phyloP scores from a whole-genome alignment of 2,888 invertebrate genomes.

The Drosophila trichaetosa region DNA sequence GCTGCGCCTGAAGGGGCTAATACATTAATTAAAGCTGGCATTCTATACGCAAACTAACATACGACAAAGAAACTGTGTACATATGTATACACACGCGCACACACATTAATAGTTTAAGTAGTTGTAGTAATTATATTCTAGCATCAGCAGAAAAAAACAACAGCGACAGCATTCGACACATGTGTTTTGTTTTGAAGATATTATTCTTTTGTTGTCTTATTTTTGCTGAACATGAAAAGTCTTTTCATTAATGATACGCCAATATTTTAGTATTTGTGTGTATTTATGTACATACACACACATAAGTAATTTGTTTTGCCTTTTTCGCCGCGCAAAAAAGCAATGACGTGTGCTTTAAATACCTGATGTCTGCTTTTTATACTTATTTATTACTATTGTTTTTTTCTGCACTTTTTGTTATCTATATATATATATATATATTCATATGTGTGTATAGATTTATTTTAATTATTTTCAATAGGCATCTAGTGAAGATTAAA shows the following conservation, averaged over 20 bases:
- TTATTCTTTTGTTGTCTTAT: constrained; percentile 21
- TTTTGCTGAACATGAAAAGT: constrained; percentile 32
- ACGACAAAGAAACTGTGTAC: background rate
- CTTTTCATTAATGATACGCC: constrained; percentile 37
- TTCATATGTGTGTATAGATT: background rate
- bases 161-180: constrained; percentile 20
- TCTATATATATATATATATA: constrained; percentile 6
- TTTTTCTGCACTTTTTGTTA: constrained; percentile 3
- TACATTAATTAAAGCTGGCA: constrained; percentile 44
- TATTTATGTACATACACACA: constrained; percentile 2
- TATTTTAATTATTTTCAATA: constrained; percentile 17
- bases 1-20: constrained; percentile 7
- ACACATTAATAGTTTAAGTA: constrained; percentile 2
- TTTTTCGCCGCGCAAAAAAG: constrained; percentile 34
- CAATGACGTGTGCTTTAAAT: constrained; percentile 50
- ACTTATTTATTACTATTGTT: constrained; percentile 6
- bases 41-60: constrained; percentile 7
- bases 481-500: constrained; percentile 3
- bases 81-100: constrained; percentile 10
- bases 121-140: constrained; percentile 22
- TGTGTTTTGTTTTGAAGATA: constrained; percentile 26
- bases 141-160: constrained; percentile 10
- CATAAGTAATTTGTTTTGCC: constrained; percentile 21
- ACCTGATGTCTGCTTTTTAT: constrained; percentile 18
- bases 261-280: background rate